A percentile compares a stretch with the other conserved stretches of the same genome.
phyloP scores from a whole-genome alignment of 1,140 invertebrate genomes.

The Lineus longissimus region DNA sequence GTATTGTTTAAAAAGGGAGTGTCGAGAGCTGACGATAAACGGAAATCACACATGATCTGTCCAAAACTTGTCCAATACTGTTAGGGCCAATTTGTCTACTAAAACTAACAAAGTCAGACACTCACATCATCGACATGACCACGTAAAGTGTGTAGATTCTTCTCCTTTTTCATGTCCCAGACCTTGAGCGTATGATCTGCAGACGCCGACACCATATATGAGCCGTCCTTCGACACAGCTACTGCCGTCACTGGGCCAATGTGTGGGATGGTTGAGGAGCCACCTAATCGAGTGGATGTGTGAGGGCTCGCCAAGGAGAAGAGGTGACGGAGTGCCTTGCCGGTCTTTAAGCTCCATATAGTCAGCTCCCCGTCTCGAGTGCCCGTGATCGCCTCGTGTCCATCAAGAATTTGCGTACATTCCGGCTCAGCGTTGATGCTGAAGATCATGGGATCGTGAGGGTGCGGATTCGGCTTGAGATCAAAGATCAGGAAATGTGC shows the following conservation, averaged over 20 bases:
- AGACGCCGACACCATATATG: conserved; percentile 47
- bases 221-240: conserved; percentile 41
- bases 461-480: conserved; percentile 39
- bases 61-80: too few species aligned
- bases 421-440: conserved; percentile 47
- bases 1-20: too few species aligned
- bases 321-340: conserved; percentile 42
- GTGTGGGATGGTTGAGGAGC: conserved; percentile 32
- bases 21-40: too few species aligned
- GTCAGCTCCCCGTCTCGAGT: conserved; percentile 48
- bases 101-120: not conserved
- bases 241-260: conserved; percentile 45
- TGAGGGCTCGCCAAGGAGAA: not conserved
- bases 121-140: conserved; percentile 51
- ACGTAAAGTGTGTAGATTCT: conserved; percentile 37
- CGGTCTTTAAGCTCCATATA: conserved; percentile 50
- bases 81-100: too few species aligned
- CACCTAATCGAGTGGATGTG: not conserved
- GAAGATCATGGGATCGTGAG: conserved; percentile 41
- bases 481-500: conserved; percentile 53
- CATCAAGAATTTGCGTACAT: conserved; percentile 46
- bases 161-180: conserved; percentile 48
- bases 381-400: conserved; percentile 52
- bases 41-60: too few species aligned
- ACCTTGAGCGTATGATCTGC: conserved; percentile 50